Evolutionary conservation across 2,113 vertebrate species (phyloP).

Genomic region (Tragelaphus imberbis): DNA sequence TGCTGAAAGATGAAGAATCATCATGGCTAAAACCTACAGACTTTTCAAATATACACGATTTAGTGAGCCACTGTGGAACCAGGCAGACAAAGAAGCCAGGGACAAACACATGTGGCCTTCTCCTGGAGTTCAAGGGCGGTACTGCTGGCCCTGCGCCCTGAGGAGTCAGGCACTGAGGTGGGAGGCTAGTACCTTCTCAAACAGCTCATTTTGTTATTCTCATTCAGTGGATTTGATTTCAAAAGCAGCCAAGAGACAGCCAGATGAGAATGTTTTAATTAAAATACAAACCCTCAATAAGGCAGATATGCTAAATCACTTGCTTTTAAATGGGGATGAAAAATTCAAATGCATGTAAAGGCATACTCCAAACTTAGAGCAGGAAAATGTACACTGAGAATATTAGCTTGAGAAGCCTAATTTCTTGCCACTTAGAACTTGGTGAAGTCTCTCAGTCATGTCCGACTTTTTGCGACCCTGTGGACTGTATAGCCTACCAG

Average conservation of each 20-base stretch:
- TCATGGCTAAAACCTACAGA: neutral
- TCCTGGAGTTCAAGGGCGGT: neutral
- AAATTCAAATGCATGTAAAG: neutral
- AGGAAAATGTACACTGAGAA: neutral
- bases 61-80: neutral
- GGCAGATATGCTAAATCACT: neutral
- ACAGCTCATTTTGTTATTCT: neutral
- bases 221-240: neutral
- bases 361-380: neutral
- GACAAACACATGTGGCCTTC: neutral
- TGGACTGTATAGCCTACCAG: no score
- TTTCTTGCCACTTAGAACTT: neutral
- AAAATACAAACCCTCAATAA: conserved; percentile 20
- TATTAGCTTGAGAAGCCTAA: neutral
- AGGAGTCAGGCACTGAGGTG: neutral
- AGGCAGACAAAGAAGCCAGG: neutral
- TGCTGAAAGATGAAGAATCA: neutral
- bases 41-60: neutral
- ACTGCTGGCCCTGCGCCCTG: neutral
- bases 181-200: neutral
- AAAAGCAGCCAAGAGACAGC: neutral
- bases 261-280: conserved; percentile 15
- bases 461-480: no score
- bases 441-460: no score
- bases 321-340: neutral